These are phyloP conservation scores for Spisula solida DNA, from an alignment of 2,888 invertebrate species.

Conservation along the genomic window DNA sequence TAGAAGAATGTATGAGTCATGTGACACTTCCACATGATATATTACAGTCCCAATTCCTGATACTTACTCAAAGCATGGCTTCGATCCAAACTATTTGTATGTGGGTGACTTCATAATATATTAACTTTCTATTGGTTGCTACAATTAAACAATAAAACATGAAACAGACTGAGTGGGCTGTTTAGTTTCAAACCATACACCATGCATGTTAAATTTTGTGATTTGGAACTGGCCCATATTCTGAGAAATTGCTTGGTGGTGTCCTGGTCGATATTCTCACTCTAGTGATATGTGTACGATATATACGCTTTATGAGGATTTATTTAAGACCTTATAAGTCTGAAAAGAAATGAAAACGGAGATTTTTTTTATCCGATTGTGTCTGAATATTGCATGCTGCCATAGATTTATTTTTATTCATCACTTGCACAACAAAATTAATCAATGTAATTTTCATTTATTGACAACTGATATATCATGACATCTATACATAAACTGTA, in stretches of 20 bases:
- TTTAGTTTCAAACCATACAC: background rate
- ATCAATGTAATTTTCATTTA: too few species aligned
- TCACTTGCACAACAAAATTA: too few species aligned
- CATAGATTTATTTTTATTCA: too few species aligned
- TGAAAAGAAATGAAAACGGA: too few species aligned
- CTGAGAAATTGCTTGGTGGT: background rate
- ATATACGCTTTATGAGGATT: background rate
- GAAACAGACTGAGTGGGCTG: background rate
- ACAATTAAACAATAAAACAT: slow-evolving; percentile 6
- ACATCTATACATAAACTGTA: too few species aligned
- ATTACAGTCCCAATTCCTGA: background rate
- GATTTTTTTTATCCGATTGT: too few species aligned
- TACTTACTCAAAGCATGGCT: background rate
- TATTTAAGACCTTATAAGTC: too few species aligned
- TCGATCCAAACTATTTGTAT: background rate
- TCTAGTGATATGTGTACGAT: background rate
- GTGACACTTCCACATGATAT: background rate
- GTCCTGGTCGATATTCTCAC: background rate
- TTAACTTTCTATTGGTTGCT: background rate
- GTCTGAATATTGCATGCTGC: too few species aligned
- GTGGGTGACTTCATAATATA: background rate
- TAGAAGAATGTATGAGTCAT: background rate
- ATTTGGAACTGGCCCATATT: background rate
- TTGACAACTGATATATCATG: too few species aligned
- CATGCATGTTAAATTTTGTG: background rate